Evolutionary conservation across 2,113 vertebrate species (phyloP).

Genomic region (Pantherophis guttatus): DNA sequence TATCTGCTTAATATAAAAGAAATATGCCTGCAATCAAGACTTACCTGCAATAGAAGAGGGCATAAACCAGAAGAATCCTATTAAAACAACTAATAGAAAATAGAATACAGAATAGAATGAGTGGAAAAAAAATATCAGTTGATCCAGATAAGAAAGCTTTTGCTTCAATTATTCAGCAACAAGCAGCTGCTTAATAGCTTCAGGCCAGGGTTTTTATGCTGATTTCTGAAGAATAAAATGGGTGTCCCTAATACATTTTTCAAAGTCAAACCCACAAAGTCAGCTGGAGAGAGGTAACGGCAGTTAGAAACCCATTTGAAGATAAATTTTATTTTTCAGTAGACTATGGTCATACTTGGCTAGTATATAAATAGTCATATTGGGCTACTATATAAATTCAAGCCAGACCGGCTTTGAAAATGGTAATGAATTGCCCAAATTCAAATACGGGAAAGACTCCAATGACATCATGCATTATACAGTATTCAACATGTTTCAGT

Average conservation of each 20-base stretch:
- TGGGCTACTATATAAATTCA: not conserved
- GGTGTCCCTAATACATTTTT: not conserved
- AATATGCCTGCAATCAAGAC: not conserved
- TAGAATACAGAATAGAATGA: not conserved
- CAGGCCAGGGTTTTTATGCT: not conserved
- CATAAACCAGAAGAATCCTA: not conserved
- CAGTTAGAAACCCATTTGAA: not conserved
- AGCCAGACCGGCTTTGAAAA: not conserved
- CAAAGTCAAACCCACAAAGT: not conserved
- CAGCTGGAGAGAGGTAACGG: not conserved
- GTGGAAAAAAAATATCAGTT: not conserved
- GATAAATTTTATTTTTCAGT: not conserved
- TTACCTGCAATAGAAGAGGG: not conserved
- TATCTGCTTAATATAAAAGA: not conserved
- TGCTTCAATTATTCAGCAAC: slow-evolving; percentile 4
- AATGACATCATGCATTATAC: not conserved
- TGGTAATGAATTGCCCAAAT: not conserved
- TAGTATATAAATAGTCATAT: not conserved
- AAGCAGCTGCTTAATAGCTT: not conserved
- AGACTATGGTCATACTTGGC: too few relatives aligned
- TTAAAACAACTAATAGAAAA: not conserved
- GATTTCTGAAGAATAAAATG: not conserved
- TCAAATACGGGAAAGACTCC: not conserved
- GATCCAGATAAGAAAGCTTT: not conserved
- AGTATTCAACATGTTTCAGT: not conserved